A percentile compares a stretch with the other conserved stretches of the same genome.
Conservation (phyloP, 2,797 vertebrate species). For the Myoxocephalus aenaeus region DNA sequence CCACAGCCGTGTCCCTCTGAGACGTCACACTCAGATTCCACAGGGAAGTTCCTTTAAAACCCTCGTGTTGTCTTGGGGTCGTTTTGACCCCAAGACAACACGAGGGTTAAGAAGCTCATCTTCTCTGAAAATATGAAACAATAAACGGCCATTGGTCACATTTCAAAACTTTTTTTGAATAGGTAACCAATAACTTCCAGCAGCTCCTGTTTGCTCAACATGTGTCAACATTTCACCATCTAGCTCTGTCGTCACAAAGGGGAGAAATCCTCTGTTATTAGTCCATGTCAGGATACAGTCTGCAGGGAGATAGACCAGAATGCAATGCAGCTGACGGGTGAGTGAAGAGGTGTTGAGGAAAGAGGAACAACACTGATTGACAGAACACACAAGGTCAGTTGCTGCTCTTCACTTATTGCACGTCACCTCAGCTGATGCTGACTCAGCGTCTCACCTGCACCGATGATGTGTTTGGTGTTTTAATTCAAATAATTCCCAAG, state of each 20-base stretch:
- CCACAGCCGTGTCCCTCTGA: not conserved
- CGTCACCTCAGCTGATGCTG: not conserved
- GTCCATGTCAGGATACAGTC: not conserved
- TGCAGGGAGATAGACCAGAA: not conserved
- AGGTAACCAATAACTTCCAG: not conserved
- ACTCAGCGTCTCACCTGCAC: not conserved
- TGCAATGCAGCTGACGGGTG: not conserved
- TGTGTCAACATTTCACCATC: not conserved
- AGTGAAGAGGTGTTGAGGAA: not conserved
- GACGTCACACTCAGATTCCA: not conserved
- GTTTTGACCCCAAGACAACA: too few species aligned
- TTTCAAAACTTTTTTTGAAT: not conserved
- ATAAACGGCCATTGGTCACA: not conserved
- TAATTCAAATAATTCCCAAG: not conserved
- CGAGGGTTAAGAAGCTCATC: too few species aligned
- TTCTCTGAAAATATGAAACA: not conserved
- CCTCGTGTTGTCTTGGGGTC: too few species aligned
- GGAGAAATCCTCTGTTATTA: not conserved
- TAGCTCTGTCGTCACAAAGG: not conserved
- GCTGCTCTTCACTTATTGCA: not conserved
- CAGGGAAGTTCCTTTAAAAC: not conserved
- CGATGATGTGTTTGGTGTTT: not conserved
- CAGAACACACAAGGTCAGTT: not conserved
- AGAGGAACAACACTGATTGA: not conserved
- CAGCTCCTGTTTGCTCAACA: slow-evolving; percentile 1